A percentile compares a stretch with the other conserved stretches of the same genome.
Evolutionary conservation across 2,888 invertebrate genomes (phyloP).

Genomic region (Parascotia fuliginaria): DNA sequence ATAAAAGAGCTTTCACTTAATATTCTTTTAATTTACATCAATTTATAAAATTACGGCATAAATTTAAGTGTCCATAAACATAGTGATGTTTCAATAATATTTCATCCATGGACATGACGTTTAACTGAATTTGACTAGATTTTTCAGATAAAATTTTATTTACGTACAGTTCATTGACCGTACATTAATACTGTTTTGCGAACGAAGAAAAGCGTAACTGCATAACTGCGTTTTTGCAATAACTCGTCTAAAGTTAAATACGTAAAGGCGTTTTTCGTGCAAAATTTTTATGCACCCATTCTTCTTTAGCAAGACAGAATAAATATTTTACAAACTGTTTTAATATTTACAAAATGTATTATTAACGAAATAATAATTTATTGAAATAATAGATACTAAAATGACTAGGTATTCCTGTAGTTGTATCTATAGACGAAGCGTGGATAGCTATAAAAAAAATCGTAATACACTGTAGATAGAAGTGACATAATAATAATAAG

Average conservation of each 20-base stretch:
- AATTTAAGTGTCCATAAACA: slow-evolving; percentile 12
- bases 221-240: no score
- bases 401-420: slow-evolving; percentile 38
- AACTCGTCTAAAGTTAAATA: no score
- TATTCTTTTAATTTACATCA: slow-evolving; percentile 64
- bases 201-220: no score
- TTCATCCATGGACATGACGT: slow-evolving; percentile 8
- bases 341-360: slow-evolving; percentile 12
- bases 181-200: no score
- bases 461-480: no score
- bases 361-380: slow-evolving; percentile 15
- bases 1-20: slow-evolving; percentile 24
- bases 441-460: no score
- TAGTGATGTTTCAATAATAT: not conserved
- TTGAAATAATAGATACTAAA: slow-evolving; percentile 19
- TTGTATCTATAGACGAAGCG: no score
- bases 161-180: no score
- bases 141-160: slow-evolving; percentile 6
- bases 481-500: no score
- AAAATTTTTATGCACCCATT: no score
- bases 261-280: no score
- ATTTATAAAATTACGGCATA: slow-evolving; percentile 63
- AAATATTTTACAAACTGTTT: slow-evolving; percentile 19
- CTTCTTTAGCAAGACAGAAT: no score
- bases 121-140: slow-evolving; percentile 35